phyloP scores from a whole-genome alignment of 2,113 vertebrate genomes.

The Girardinichthys multiradiatus region DNA sequence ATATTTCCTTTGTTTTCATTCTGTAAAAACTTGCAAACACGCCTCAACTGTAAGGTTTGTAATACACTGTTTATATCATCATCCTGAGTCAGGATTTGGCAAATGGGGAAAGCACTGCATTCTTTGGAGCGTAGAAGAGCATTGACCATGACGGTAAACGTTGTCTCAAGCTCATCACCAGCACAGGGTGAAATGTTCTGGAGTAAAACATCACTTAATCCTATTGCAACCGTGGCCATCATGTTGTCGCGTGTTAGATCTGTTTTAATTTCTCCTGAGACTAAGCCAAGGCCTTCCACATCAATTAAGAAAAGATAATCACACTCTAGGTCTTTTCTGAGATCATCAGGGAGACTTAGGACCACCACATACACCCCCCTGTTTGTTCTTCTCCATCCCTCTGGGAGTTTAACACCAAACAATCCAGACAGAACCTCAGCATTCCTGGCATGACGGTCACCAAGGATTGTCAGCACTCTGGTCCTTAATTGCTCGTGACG shows the following conservation, averaged over 20 bases:
- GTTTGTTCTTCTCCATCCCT: conserved; percentile 63
- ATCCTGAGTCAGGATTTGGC: conserved; percentile 65
- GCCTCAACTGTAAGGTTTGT: conserved; percentile 65
- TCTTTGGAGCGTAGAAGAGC: conserved; percentile 80
- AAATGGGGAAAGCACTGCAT: conserved; percentile 59
- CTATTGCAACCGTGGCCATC: conserved; percentile 73
- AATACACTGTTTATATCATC: conserved; percentile 58
- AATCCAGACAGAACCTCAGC: conserved; percentile 84
- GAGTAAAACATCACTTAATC: conserved; percentile 74
- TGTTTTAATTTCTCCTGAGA: conserved; percentile 6
- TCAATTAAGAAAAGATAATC: conserved; percentile 84
- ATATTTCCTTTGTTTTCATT: background rate
- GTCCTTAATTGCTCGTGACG: conserved; percentile 49
- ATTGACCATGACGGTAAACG: conserved; percentile 78
- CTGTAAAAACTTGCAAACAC: conserved; percentile 61
- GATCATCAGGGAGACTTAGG: conserved; percentile 71
- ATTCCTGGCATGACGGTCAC: conserved; percentile 65
- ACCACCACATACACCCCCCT: conserved; percentile 77
- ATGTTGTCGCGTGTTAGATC: conserved; percentile 64
- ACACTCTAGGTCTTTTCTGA: conserved; percentile 77
- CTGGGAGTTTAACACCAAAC: conserved; percentile 83
- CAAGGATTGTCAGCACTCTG: conserved; percentile 67
- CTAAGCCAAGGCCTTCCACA: conserved; percentile 75
- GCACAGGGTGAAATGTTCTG: conserved; percentile 71
- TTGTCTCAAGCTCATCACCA: conserved; percentile 68